Evolutionary conservation across 1,140 invertebrate species (phyloP), one percentile per base, ranked within the genome.

Genomic region (Cataglyphis hispanica): DNA sequence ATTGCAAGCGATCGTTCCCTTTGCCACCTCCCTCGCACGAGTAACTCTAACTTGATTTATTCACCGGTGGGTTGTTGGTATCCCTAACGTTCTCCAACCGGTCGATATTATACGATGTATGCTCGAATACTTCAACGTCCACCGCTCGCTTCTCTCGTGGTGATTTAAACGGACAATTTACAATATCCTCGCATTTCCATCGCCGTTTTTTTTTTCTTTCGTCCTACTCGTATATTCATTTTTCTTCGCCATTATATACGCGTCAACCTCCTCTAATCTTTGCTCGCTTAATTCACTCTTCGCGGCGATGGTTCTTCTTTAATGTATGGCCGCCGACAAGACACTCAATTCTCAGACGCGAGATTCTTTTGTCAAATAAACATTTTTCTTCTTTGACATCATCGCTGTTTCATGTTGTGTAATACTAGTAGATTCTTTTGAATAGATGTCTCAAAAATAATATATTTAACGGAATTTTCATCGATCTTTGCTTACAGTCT

Each of bases 91-190:
- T 60, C 56, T 16, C 66, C 53, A n/a, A 58, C 66, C 10, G 40
- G 16, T 76, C 56, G 31, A 25, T 60, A 50, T 50, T 50, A 22
- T 7, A 72, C 78, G 78, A 74, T 83, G 56, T 72, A 74, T 60
- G 27, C 53, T 13, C 67, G 11, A 83, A 83, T 83, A 60, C 78
- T 83, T 83, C 78, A 83, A 83, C 78, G 78, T 83, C 78, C 53
- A 46, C 76, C 67, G 40, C 13, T 61, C 66, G 37, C 66, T 22
- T 85, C 34, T 76, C 53, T 37, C 7, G 40, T 81, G 77, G 80
- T 91, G 87, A 91, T 92, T 89, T 86, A 89, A 89, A 78, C 85
- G 66, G 88, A 91, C 74, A 88, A 85, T 91, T 92, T 89, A 91
- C 86, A 89, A 90, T 89, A 88, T 83, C 53, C 53, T 27, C 37